phyloP scores from a whole-genome alignment of 2,888 invertebrate species.

The Carcina quercana region DNA sequence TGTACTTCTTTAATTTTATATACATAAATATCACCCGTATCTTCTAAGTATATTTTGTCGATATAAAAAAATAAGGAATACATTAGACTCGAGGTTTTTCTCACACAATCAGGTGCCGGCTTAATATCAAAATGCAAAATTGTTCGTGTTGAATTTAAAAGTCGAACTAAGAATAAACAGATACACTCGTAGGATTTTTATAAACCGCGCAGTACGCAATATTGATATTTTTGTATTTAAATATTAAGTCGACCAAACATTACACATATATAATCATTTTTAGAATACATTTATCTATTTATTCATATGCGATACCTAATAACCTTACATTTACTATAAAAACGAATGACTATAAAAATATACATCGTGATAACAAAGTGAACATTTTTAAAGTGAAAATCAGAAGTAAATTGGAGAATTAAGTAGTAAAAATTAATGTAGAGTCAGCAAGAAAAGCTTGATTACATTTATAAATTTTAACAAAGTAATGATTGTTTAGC shows the following conservation, averaged over 20 bases:
- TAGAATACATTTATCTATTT: conserved; percentile 41
- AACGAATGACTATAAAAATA: conserved; percentile 59
- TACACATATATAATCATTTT: conserved; percentile 14
- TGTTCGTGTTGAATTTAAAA: too few species aligned
- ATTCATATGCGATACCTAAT: conserved; percentile 27
- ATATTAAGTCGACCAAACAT: conserved; percentile 28
- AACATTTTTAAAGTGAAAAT: conserved; percentile 3
- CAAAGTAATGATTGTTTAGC: too few species aligned
- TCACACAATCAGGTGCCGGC: too few species aligned
- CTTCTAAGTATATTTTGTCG: conserved; percentile 71
- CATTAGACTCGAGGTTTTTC: conserved; percentile 60
- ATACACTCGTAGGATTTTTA: background rate
- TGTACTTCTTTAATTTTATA: too few species aligned
- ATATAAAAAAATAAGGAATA: conserved; percentile 72
- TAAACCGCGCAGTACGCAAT: too few species aligned
- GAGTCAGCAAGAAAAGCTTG: too few species aligned
- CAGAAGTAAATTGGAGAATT: too few species aligned
- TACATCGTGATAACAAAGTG: conserved; percentile 36
- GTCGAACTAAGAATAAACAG: background rate
- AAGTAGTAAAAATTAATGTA: too few species aligned
- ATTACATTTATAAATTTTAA: too few species aligned
- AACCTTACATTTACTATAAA: conserved; percentile 31
- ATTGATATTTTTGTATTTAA: too few species aligned
- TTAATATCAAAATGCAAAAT: conserved; percentile 13
- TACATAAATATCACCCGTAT: too few species aligned